Base-by-base conservation (phyloP, 2,113 vertebrate genomes). In the Nyctereutes procyonoides region DNA sequence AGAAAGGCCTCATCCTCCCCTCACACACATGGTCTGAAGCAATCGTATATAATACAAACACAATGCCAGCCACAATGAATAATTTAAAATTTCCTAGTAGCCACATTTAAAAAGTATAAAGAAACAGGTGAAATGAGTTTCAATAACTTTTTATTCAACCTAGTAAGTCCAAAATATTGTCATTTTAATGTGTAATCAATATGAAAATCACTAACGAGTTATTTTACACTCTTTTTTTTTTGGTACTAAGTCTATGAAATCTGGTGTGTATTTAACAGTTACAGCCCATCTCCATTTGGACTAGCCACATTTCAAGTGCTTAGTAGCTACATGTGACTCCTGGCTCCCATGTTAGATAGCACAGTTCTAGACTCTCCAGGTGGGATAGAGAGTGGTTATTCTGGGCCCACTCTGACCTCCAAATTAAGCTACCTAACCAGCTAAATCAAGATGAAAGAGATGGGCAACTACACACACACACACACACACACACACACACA, bases 31-130 rank as follows among this genome's bases (percentile, higher is more conserved):
- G 24, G 24, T 53, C 48, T 79, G 62, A 63, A 74, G 51, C n/a
- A 86, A 58, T 11, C 8, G 48, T 55, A 3, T 63, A 13, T 9
- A 28, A 71, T 30, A 74, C 71, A 90, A 48, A 83, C n/a, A 62
- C 28, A 79, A 53, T 4, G 28, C 6, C 16, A 83, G n/a, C 63
- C 69, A 53, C 17, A 14, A 14, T 43, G 83, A 92, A 8, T 30
- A 76, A 84, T 76, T 92, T 87, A 15, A 69, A 63, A 88, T 87
- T 84, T 97, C 55, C 89, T 92, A 88, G 63, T 67, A 67, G 43
- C 3, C 20, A 74, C n/a, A 20, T 76, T 87, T 10, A 92, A 67
- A 82, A 93, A 51, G 48, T 80, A 80, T 91, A 95, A 91, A 74
- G 51, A 82, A 93, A 95, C 35, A 74, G 51, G 32, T 69, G 35